Conservation (phyloP, 2,113 vertebrate genomes). For the Apaloderma vittatum region DNA sequence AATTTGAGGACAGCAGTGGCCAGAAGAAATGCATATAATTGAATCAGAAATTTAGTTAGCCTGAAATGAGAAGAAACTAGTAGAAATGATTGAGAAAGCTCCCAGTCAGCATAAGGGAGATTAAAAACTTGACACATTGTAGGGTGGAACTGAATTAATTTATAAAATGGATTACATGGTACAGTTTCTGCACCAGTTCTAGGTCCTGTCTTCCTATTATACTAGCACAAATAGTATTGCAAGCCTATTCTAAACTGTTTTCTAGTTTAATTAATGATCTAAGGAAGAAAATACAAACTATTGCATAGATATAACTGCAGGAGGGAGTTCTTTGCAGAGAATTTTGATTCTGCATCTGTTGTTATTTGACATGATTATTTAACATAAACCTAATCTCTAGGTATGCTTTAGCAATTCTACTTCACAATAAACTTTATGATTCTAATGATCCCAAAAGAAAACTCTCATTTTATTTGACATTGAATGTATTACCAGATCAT, state of each 20-base stretch:
- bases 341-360: neutral
- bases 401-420: neutral
- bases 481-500: neutral
- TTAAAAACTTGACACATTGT: neutral
- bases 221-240: neutral
- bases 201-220: neutral
- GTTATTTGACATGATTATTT: neutral
- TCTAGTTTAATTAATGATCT: neutral
- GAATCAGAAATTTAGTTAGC: neutral
- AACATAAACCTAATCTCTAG: neutral
- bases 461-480: neutral
- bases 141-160: neutral
- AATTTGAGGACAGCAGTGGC: neutral
- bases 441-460: neutral
- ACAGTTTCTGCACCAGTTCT: neutral
- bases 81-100: neutral
- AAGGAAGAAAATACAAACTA: neutral
- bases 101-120: neutral
- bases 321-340: neutral
- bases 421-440: neutral
- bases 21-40: neutral
- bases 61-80: neutral
- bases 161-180: neutral
- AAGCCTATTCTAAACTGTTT: neutral
- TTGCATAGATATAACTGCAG: neutral